Evolutionary conservation across 2,113 vertebrate species (phyloP).

Genomic region (Rhinoderma darwinii): DNA sequence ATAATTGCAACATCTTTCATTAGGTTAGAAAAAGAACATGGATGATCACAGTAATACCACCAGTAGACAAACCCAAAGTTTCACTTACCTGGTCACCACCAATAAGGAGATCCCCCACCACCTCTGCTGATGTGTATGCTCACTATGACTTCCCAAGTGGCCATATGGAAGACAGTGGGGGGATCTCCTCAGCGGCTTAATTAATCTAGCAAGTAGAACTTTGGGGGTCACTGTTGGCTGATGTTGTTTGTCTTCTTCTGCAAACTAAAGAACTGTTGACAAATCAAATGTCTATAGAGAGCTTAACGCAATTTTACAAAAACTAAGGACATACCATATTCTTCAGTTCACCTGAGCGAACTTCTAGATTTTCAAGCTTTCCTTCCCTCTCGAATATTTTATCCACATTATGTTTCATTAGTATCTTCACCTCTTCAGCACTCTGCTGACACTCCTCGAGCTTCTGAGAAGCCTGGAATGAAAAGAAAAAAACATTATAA

Average conservation of each 20-base stretch:
- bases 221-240: neutral
- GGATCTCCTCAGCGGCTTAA: neutral
- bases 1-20: too few species aligned
- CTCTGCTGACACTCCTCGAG: slow-evolving; percentile 67
- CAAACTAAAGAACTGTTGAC: neutral
- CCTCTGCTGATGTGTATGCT: too few species aligned
- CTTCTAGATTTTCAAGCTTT: slow-evolving; percentile 67
- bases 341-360: slow-evolving; percentile 67
- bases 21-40: too few species aligned
- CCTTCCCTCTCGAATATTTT: slow-evolving; percentile 70
- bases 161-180: neutral
- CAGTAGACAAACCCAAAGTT: too few species aligned
- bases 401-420: slow-evolving; percentile 70
- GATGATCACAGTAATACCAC: too few species aligned
- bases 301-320: neutral
- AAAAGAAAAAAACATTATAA: slow-evolving; percentile 53
- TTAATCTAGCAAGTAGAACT: neutral
- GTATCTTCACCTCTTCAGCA: slow-evolving; percentile 67
- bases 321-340: slow-evolving; percentile 64
- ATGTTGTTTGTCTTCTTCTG: neutral
- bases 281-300: neutral
- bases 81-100: too few species aligned
- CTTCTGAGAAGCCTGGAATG: slow-evolving; percentile 64
- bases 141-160: neutral
- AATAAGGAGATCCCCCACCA: too few species aligned